phyloP scores from a whole-genome alignment of 2,888 invertebrate genomes.

The Drosophila lacicola region DNA sequence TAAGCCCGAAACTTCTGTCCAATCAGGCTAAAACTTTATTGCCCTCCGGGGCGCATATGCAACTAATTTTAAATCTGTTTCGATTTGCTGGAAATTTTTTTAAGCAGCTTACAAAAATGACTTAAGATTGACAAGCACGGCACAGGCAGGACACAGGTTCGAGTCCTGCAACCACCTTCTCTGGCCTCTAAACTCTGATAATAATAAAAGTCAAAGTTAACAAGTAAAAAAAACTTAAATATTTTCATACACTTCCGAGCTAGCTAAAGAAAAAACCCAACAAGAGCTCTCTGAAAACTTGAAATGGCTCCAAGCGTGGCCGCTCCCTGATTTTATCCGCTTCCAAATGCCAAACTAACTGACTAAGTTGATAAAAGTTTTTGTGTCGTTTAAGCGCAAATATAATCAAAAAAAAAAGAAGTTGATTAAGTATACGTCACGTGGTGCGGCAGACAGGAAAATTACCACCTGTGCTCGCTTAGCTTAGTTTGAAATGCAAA shows the following conservation, averaged over 20 bases:
- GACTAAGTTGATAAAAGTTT: constrained; percentile 16
- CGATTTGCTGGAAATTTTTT: neutral
- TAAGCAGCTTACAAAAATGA: neutral
- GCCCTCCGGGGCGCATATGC: neutral
- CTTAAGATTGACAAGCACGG: neutral
- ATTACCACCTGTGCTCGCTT: neutral
- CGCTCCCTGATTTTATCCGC: neutral
- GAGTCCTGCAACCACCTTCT: neutral
- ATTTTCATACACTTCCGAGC: too few species aligned
- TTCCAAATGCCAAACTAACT: constrained; percentile 5
- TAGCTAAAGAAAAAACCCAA: neutral
- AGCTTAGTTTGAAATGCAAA: constrained; percentile 6
- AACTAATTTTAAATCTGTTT: constrained; percentile 1
- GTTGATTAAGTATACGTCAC: constrained; percentile 60
- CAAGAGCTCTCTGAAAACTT: constrained; percentile 2
- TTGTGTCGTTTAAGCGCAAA: neutral
- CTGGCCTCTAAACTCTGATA: too few species aligned
- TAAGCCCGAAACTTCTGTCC: constrained; percentile 2
- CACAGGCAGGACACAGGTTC: neutral
- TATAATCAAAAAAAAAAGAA: constrained; percentile 10
- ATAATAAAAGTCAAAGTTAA: too few species aligned
- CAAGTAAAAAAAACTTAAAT: too few species aligned
- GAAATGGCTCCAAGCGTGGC: constrained; percentile 1
- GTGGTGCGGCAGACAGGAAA: constrained; percentile 19
- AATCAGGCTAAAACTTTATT: constrained; percentile 4